Evolutionary conservation across 2,113 vertebrate species (phyloP), one percentile per base, ranked within the genome.

Genomic region (Bombycilla garrulus): DNA sequence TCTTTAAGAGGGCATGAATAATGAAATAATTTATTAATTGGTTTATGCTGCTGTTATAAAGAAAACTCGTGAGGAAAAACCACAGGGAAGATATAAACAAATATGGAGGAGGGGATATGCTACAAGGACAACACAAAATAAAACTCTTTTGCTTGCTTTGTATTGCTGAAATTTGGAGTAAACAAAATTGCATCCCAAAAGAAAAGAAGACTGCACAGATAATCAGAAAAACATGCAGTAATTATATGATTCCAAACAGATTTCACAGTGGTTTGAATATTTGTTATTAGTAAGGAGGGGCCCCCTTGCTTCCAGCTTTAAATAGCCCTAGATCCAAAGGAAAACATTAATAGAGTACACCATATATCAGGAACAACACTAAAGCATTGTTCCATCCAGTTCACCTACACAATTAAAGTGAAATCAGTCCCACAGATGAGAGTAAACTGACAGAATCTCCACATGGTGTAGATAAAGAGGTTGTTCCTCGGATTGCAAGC

Each of bases 211-310:
- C 60, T 94, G 60, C 79, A 83, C 11, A 71, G 85, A 54, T 69
- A 62, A 97, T 93, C 90, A 71, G 35, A 83, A 78, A 74, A 78
- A 79, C 88, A 88, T 90, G 93, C 94, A 92, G 45, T 70, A 83
- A 94, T 87, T 86, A 89, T 88, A 58, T 85, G 50, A 84, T 96
- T 81, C 50, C n/a, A 71, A 88, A 81, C 35, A 65, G 67, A 83
- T 77, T 88, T 89, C 58, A 58, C n/a, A 64, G 51, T 11, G 19
- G 53, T 67, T 77, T 91, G 72, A 44, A 3, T 33, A n/a, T 77
- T 71, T 76, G 54, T 66, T 82, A 93, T 96, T 94, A 96, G 90
- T 83, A 90, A 92, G 81, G 44, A 95, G 47, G 62, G 18, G 64
- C 14, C 64, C 84, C 74, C 47, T 91, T 47, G 73, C 58, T 93